Evolutionary conservation across 2,113 vertebrate species (phyloP).

Genomic region (Opisthocomus hoazin): DNA sequence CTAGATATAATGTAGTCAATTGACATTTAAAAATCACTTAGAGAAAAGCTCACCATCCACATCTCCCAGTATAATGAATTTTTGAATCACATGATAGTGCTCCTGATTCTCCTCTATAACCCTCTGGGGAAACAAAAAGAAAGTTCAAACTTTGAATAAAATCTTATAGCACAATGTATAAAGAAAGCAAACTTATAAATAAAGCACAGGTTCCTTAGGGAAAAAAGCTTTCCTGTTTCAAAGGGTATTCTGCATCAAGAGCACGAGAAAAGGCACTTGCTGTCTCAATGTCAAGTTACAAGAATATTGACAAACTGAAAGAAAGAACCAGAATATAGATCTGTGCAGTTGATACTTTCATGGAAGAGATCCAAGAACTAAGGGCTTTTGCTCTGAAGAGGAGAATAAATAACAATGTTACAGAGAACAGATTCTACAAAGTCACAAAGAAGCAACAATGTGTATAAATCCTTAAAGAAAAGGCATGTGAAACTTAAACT

Average conservation of each 20-base stretch:
- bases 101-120: conserved; percentile 91
- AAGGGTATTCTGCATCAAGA: not conserved
- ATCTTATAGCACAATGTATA: not conserved
- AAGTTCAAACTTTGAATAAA: conserved; percentile 26
- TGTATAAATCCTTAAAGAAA: not conserved
- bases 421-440: not conserved
- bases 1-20: not conserved
- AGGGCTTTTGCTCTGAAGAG: not conserved
- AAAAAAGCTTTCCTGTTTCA: not conserved
- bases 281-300: not conserved
- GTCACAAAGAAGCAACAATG: not conserved
- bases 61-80: conserved; percentile 91
- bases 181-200: not conserved
- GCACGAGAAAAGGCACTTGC: not conserved
- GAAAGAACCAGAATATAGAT: not conserved
- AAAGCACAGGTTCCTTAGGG: not conserved
- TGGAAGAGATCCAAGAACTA: not conserved
- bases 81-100: conserved; percentile 95
- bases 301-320: not conserved
- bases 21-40: not conserved
- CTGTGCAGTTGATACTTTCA: not conserved
- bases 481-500: not conserved
- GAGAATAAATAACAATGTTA: not conserved
- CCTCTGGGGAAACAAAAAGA: conserved; percentile 74
- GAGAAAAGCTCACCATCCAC: conserved; percentile 82